Evolutionary conservation across 2,888 invertebrate genomes (phyloP), one percentile per base, ranked within the genome.

Genomic region (Xiphydria camelus): DNA sequence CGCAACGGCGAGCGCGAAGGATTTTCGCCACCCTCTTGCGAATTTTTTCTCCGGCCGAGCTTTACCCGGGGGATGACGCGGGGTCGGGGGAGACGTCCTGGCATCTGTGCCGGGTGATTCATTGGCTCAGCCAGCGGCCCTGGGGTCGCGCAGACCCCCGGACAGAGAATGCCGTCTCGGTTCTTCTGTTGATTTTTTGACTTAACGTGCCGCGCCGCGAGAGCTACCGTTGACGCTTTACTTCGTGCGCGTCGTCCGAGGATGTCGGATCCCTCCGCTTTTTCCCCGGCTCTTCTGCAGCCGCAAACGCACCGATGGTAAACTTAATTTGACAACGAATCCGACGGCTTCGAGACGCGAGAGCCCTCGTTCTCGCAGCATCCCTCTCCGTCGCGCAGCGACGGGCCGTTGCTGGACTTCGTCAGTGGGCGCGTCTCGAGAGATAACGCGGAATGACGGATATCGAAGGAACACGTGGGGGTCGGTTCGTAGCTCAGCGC

Each of bases 181-280:
- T 43, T 48, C 45, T 45, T 41, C 55, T 68, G 66, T 68, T 68
- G 66, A 66, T 68, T 68, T 68, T 68, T 66, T 64, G 62, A 66
- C 67, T 68, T 66, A 66, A 51, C 64, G 47, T 48, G 45, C 45
- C 53, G 47, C n/a, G 51, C 57, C 51, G 41, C 21, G 12, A 14
- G 39, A 48, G 56, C 59, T 62, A 62, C 64, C 56, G 59, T 55
- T 54, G 49, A 48, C 48, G 45, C 42, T 22, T n/a, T 7, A 26
- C 26, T 39, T 31, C 39, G 7, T 29, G 29, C 29, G 15, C n/a
- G n/a, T n/a, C n/a, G n/a, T n/a, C n/a, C n/a, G n/a, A n/a, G n/a
- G n/a, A n/a, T n/a, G 7, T 15, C 29, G 12, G 15, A 29, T 12
- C 29, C 29, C 14, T 4, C 10, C 10, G 34, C 12, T 1, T 34